A percentile compares a stretch with the other conserved stretches of the same genome.
These are phyloP conservation scores for Eurois occulta DNA, from an alignment of 2,888 invertebrate species.

Conservation along the genomic window DNA sequence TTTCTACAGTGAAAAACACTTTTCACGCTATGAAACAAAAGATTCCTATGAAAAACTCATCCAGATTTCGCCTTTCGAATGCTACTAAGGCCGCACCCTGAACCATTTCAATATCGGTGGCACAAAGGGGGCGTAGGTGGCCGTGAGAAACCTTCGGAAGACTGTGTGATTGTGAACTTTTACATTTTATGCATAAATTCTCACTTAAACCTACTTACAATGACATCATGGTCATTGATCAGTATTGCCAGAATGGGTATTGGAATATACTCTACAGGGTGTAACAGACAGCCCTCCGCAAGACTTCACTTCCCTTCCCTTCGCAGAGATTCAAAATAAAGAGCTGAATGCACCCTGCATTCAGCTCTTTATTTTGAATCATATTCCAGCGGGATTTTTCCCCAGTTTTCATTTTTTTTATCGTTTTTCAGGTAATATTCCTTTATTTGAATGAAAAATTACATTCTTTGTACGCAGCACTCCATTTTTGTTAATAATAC, in stretches of 20 bases:
- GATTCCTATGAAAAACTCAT: background rate
- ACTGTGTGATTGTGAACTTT: constrained; percentile 45
- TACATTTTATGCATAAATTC: constrained; percentile 24
- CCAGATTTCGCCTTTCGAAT: background rate
- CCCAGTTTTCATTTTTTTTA: too few relatives aligned
- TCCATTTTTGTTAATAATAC: too few relatives aligned
- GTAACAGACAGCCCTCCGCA: too few relatives aligned
- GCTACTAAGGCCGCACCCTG: background rate
- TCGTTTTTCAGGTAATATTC: too few relatives aligned
- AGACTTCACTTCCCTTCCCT: too few relatives aligned
- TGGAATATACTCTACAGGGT: background rate
- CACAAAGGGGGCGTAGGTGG: constrained; percentile 33
- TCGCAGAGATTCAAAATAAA: too few relatives aligned
- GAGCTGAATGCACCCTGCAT: too few relatives aligned
- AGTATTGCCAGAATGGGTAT: background rate
- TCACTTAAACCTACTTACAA: background rate
- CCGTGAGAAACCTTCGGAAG: constrained; percentile 54
- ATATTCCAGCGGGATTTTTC: too few relatives aligned
- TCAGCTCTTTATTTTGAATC: too few relatives aligned
- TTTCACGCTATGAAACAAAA: background rate
- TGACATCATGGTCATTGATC: background rate
- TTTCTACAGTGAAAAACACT: background rate
- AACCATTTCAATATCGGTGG: constrained; percentile 50
- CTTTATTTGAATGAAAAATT: too few relatives aligned
- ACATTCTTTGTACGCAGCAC: too few relatives aligned